Percentiles rank a stretch among this genome's conserved stretches.
phyloP scores from a whole-genome alignment of 2,888 invertebrate genomes.

The Conops quadrifasciatus region DNA sequence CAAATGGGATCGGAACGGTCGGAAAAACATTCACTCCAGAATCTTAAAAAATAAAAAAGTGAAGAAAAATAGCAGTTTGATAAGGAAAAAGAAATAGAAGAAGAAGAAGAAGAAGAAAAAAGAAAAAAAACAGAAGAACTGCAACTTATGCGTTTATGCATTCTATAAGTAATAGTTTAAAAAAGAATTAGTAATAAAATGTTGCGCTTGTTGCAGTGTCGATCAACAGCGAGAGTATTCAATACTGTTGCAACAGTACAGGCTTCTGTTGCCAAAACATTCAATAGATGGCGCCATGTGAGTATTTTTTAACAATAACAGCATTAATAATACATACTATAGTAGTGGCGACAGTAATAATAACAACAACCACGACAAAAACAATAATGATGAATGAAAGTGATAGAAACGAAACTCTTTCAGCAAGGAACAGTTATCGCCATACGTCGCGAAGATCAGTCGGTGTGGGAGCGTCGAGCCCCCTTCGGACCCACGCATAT shows the following conservation, averaged over 20 bases:
- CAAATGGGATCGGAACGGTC: conserved; percentile 37
- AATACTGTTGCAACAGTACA: conserved; percentile 33
- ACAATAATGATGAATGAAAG: background rate
- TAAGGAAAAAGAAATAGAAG: conserved; percentile 4
- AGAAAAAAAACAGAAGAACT: background rate
- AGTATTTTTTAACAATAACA: conserved; percentile 41
- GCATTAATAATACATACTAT: too few relatives aligned
- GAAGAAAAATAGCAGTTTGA: conserved; percentile 6
- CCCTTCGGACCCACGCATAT: conserved; percentile 94
- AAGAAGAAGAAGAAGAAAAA: conserved; percentile 5
- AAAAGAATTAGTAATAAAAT: conserved; percentile 42
- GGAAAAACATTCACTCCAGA: conserved; percentile 8
- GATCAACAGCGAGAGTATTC: conserved; percentile 48
- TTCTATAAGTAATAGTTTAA: too few relatives aligned
- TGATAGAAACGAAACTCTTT: conserved; percentile 12
- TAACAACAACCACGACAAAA: background rate
- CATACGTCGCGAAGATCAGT: conserved; percentile 90
- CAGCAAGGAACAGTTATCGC: conserved; percentile 79
- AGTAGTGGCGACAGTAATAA: background rate
- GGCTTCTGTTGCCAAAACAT: conserved; percentile 44
- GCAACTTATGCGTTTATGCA: background rate
- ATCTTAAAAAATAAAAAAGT: conserved; percentile 26
- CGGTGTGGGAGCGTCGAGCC: conserved; percentile 95
- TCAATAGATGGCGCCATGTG: conserved; percentile 60
- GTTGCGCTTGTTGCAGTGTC: conserved; percentile 57